Evolutionary conservation across 1,140 invertebrate genomes (phyloP).

Genomic region (Proctacanthus coquilletti): DNA sequence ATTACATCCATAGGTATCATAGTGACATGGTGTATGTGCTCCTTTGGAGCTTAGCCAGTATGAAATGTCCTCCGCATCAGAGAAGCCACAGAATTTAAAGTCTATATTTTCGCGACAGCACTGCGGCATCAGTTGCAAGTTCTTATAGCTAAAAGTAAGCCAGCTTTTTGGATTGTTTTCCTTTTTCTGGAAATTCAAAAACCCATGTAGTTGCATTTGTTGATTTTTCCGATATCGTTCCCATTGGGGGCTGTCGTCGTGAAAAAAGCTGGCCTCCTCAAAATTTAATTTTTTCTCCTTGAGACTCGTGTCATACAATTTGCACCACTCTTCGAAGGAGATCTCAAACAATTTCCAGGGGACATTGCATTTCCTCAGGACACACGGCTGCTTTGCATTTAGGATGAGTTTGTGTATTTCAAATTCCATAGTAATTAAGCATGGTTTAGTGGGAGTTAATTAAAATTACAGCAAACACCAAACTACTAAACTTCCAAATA

Average conservation of each 20-base stretch:
- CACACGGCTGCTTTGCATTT: conserved; percentile 17
- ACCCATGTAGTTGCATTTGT: conserved; percentile 42
- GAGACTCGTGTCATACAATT: conserved; percentile 27
- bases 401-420: conserved; percentile 16
- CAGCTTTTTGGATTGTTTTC: conserved; percentile 34
- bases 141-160: conserved; percentile 37
- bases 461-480: too few relatives aligned
- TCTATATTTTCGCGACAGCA: conserved; percentile 15
- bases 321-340: conserved; percentile 32
- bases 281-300: conserved; percentile 24
- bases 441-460: too few relatives aligned
- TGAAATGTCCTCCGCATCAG: conserved; percentile 56
- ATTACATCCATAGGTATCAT: conserved; percentile 89
- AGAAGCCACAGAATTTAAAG: conserved; percentile 48
- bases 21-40: conserved; percentile 85
- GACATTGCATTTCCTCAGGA: conserved; percentile 15
- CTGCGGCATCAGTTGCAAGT: conserved; percentile 13
- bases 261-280: conserved; percentile 27
- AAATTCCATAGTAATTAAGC: neutral
- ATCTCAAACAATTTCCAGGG: conserved; percentile 19
- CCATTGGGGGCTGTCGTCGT: conserved; percentile 52
- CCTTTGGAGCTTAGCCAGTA: conserved; percentile 81
- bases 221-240: conserved; percentile 44
- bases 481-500: too few relatives aligned
- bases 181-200: conserved; percentile 29